Conservation (phyloP, 2,113 vertebrate species). For the Dasyornis broadbenti region DNA sequence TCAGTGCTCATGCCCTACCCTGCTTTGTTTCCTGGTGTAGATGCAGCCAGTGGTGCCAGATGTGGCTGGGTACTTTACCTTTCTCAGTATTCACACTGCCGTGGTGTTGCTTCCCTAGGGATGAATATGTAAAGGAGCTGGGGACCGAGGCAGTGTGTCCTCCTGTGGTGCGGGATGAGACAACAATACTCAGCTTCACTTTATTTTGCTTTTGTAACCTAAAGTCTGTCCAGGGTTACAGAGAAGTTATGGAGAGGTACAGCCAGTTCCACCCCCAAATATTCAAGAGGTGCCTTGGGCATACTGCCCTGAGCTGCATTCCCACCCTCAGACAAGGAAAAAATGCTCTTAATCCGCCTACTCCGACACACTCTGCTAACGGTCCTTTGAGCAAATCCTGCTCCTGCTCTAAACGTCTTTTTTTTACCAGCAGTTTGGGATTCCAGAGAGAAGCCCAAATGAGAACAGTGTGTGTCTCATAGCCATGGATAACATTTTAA, state of each 20-base stretch:
- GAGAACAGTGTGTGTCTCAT: background rate
- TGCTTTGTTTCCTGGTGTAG: background rate
- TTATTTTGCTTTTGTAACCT: background rate
- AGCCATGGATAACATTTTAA: background rate
- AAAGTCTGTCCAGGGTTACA: background rate
- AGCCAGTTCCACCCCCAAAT: background rate
- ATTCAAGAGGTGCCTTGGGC: background rate
- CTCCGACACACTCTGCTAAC: background rate
- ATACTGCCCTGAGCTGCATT: background rate
- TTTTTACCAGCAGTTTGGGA: background rate
- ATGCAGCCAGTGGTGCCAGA: background rate
- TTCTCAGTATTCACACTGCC: background rate
- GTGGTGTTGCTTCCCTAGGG: background rate
- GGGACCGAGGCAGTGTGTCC: background rate
- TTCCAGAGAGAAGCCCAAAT: background rate
- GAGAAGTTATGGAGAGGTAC: background rate
- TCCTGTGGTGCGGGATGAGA: fast-evolving
- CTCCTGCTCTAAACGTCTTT: background rate
- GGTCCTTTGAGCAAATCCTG: background rate
- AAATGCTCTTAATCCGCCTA: background rate
- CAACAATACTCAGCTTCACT: background rate
- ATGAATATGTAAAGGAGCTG: background rate
- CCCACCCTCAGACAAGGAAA: fast-evolving
- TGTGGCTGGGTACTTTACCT: background rate
- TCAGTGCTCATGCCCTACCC: background rate